phyloP scores from a whole-genome alignment of 2,888 invertebrate species.

The Scelioninae gen. 1 region DNA sequence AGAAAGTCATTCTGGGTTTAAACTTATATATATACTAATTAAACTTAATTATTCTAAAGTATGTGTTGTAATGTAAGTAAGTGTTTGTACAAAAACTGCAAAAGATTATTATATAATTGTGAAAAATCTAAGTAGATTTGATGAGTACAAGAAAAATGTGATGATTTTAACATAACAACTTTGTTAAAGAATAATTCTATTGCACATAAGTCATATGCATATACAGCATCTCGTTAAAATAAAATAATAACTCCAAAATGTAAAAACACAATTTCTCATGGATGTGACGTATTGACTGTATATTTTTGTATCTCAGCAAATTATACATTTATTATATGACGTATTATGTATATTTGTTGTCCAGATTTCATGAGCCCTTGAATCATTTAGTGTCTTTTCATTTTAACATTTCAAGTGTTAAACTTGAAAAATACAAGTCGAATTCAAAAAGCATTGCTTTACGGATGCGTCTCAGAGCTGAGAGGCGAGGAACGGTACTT shows the following conservation, averaged over 20 bases:
- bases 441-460: constrained; percentile 17
- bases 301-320: no score
- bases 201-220: no score
- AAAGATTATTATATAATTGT: no score
- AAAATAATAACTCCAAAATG: no score
- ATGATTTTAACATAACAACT: no score
- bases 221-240: no score
- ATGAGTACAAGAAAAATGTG: no score
- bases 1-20: not conserved
- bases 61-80: not conserved
- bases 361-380: not conserved
- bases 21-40: not conserved
- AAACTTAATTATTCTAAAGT: constrained; percentile 3
- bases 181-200: no score
- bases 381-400: constrained; percentile 19
- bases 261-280: no score
- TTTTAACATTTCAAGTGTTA: constrained; percentile 29
- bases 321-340: no score
- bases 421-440: constrained; percentile 21
- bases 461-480: not conserved
- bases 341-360: not conserved
- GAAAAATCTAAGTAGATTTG: no score
- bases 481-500: constrained; percentile 14
- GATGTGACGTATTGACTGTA: no score
- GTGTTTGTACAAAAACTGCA: not conserved